Base-by-base conservation (phyloP, 1,140 invertebrate genomes). In the Aphaenogaster ashmeadi region DNA sequence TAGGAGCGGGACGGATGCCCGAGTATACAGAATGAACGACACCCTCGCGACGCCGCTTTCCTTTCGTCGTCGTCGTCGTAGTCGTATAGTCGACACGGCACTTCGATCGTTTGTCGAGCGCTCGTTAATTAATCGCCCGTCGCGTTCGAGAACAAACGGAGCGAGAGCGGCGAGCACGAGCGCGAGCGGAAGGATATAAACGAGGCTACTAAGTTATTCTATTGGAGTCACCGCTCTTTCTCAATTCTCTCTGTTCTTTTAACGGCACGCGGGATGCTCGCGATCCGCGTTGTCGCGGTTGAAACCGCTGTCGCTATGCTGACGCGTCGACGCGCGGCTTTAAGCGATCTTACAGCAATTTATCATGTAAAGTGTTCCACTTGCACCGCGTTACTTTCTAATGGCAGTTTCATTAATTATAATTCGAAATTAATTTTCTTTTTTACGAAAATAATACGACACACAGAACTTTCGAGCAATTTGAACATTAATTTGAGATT, bases 71-170 rank as follows among this genome's bases (percentile, higher is more conserved):
- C 54, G 27, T 67, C 71, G 50, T 69, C 36, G 60, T 81, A 9
- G 50, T 75, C 9, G 41, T 50, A 64, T 62, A 27, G 74, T 50
- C 86, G 80, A 87, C 66, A 81, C 47, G 56, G 78, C 56, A 84
- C 85, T 86, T 83, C n/a, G 85, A 86, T 81, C 78, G 64, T 86
- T 86, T 87, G 75, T 80, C 85, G 85, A 87, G 75, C 38, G 52
- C 60, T 87, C 85, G 64, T 87, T 87, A 87, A 80, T 87, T 80
- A 87, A 87, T 87, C 85, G 85, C 36, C 38, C 75, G 83, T 41
- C 74, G 58, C 38, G 38, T 52, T 84, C 54, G 54, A 60, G 80
- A 84, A 84, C 72, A 86, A 86, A 78, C 83, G 83, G 78, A 86
- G 50, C 83, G 83, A 50, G 58, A 75, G 44, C 58, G 62, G 62